Conservation (phyloP, 2,797 vertebrate species). For the Triplophysa bombifrons region DNA sequence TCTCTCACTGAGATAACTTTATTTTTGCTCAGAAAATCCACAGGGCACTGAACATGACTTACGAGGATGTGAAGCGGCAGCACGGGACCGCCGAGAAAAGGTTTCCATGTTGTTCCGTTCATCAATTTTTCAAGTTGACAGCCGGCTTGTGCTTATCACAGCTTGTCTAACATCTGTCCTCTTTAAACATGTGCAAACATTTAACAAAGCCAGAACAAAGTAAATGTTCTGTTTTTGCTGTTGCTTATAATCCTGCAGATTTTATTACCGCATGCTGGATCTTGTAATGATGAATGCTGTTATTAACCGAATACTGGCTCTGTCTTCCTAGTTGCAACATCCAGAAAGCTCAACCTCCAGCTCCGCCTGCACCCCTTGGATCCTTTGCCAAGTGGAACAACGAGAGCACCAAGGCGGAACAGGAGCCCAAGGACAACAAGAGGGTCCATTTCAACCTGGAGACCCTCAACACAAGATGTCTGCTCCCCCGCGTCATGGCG, state of each 20-base stretch:
- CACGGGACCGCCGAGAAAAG: constrained; percentile 74
- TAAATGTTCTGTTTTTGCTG: background rate
- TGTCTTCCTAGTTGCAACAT: constrained; percentile 65
- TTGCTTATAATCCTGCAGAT: background rate
- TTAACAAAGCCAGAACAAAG: background rate
- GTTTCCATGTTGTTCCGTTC: constrained; percentile 61
- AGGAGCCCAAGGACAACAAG: constrained; percentile 70
- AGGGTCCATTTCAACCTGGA: constrained; percentile 80
- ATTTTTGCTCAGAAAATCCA: constrained; percentile 85
- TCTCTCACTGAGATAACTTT: constrained; percentile 37
- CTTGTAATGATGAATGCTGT: background rate
- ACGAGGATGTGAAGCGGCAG: constrained; percentile 74
- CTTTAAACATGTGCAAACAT: constrained; percentile 5
- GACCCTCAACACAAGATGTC: constrained; percentile 74
- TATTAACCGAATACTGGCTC: background rate
- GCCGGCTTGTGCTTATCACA: background rate
- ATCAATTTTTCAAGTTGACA: constrained; percentile 9
- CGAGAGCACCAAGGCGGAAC: constrained; percentile 52
- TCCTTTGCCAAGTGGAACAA: constrained; percentile 75
- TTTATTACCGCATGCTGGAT: background rate
- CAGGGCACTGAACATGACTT: constrained; percentile 84
- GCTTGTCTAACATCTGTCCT: background rate
- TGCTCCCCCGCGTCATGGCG: constrained; percentile 62
- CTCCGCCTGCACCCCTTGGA: constrained; percentile 47
- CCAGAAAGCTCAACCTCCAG: constrained; percentile 55